Evolutionary conservation across 1,140 invertebrate species (phyloP).

Genomic region (Apis cerana): DNA sequence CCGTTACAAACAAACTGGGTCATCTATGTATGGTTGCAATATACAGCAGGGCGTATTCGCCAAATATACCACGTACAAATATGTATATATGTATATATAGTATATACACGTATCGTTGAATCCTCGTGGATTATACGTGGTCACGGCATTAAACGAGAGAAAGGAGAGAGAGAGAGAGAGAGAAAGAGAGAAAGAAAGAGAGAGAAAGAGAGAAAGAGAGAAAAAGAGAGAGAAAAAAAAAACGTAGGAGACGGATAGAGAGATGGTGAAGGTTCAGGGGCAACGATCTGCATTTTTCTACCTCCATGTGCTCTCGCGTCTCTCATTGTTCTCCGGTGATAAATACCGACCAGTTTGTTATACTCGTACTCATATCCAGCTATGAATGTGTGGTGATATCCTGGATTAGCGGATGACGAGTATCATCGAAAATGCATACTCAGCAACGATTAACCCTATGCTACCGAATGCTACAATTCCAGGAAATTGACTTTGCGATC

Average conservation of each 20-base stretch:
- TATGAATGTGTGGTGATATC: not conserved
- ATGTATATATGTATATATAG: too few species aligned
- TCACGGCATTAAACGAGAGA: slow-evolving; percentile 11
- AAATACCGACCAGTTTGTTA: slow-evolving; percentile 14
- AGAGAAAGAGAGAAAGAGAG: too few species aligned
- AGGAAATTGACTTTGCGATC: not conserved
- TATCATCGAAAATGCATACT: not conserved
- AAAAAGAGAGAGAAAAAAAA: too few species aligned
- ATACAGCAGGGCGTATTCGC: slow-evolving; percentile 45
- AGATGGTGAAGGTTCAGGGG: slow-evolving; percentile 8
- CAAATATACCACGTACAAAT: not conserved
- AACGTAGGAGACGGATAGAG: not conserved
- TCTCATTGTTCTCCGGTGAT: slow-evolving; percentile 10
- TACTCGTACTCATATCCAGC: not conserved
- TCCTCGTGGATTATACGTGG: slow-evolving; percentile 30
- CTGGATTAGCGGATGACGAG: not conserved
- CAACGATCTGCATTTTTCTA: slow-evolving; percentile 33
- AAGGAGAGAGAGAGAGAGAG: not conserved
- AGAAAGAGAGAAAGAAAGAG: not conserved
- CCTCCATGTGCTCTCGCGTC: slow-evolving; percentile 5
- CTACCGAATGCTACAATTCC: not conserved
- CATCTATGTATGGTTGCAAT: slow-evolving; percentile 65
- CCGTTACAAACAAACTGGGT: slow-evolving; percentile 64
- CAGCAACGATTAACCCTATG: not conserved
- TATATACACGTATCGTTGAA: slow-evolving; percentile 21